phyloP scores from a whole-genome alignment of 2,797 vertebrate genomes.

The Ptychadena robeensis region DNA sequence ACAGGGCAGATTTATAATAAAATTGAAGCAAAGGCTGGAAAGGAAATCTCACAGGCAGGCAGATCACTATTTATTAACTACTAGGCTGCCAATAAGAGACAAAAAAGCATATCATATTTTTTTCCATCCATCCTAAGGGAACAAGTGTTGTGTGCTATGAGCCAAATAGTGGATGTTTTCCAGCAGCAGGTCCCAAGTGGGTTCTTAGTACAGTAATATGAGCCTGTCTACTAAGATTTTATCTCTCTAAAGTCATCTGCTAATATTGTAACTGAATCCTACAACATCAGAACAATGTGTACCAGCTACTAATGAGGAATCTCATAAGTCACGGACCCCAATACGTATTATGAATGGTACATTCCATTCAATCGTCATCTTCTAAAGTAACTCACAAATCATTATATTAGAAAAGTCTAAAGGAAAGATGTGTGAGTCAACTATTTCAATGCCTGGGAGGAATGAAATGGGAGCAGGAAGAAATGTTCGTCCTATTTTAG shows the following conservation, averaged over 20 bases:
- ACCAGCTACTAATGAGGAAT: conserved; percentile 29
- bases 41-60: conserved; percentile 14
- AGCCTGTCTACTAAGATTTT: conserved; percentile 1
- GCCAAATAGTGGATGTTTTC: conserved; percentile 12
- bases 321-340: neutral
- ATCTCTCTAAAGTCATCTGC: conserved; percentile 24
- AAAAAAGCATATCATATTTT: neutral
- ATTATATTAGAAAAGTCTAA: neutral
- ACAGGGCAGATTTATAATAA: conserved; percentile 38
- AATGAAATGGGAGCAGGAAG: neutral
- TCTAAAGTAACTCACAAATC: conserved; percentile 1
- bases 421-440: neutral
- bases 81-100: neutral
- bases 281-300: conserved; percentile 23
- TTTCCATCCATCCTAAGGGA: neutral
- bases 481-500: conserved; percentile 8
- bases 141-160: conserved; percentile 8
- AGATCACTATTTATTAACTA: conserved; percentile 5
- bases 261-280: conserved; percentile 19
- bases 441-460: neutral
- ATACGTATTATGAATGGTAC: conserved; percentile 15
- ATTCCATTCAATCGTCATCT: neutral
- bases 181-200: conserved; percentile 3
- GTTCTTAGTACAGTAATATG: conserved; percentile 19
- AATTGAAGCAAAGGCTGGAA: conserved; percentile 13